Base-by-base conservation (phyloP, 92 coral and sea anemone genomes). In the Porites rus region DNA sequence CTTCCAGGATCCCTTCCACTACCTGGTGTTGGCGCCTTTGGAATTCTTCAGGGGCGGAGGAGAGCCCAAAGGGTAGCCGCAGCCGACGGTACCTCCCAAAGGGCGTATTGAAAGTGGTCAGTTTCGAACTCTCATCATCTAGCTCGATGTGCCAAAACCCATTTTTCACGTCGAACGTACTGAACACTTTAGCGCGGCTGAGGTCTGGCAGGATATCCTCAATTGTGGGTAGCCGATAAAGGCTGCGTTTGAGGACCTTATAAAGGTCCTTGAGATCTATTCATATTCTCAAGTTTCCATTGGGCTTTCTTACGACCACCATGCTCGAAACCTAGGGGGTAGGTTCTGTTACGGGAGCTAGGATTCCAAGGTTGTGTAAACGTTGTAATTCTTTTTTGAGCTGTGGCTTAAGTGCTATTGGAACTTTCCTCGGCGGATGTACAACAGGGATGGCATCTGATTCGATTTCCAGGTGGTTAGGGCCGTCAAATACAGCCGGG, bases 21-120 rank as follows among this genome's bases (percentile, higher is more conserved):
- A 87, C 61, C 60, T 80, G 87, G 31, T 87, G 90, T 28, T 79
- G 80, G 10, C 75, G 73, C 72, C 87, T 67, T 46, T 80, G 79
- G 51, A 79, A 87, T 69, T 69, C 87, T 58, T 87, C 90, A 1
- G 88, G 90, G 22, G 90, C 88, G 1, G 78, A 56, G 28, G 86
- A 73, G 20, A 88, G 80, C 6, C 87, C 91, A 59, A 88, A 88
- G 10, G 91, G 88, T 18, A 88, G 31, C 61, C 88, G 50, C 43
- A 88, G 81, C 91, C 91, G 82, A 0, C 88, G 82, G 75, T 77
- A 88, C 74, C 91, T 54, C 7, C 88, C 88, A 74, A 88, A 82
- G 6, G 88, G 88, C 10, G 91, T 88, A 62, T 88, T 88, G 38
- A 88, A 88, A 1, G 83, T 88, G 16, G 87, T 82, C 60, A 82